A percentile compares a stretch with the other conserved stretches of the same genome.
phyloP scores from a whole-genome alignment of 2,113 vertebrate species.

The Strix uralensis region DNA sequence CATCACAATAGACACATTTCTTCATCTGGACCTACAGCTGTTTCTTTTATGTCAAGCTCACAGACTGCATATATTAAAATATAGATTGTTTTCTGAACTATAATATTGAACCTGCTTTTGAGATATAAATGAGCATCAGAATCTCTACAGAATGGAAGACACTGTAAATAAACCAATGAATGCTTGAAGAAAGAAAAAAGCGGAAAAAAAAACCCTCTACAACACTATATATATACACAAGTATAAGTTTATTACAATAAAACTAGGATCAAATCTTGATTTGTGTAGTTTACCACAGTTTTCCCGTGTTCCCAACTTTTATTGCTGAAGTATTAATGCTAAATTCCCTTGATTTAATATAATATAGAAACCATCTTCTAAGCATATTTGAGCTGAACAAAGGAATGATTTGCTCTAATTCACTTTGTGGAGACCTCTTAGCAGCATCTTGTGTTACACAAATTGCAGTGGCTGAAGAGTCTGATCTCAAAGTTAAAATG shows the following conservation, averaged over 20 bases:
- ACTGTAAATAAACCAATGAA: neutral
- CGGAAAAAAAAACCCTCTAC: neutral
- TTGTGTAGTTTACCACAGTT: neutral
- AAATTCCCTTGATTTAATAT: neutral
- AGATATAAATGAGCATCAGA: neutral
- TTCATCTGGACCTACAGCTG: slow-evolving; percentile 32
- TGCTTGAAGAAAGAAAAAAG: neutral
- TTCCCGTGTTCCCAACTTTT: neutral
- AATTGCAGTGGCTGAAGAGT: neutral
- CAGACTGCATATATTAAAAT: neutral
- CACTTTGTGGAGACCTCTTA: neutral
- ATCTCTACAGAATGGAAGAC: neutral
- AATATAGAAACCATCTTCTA: neutral
- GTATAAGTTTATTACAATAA: neutral
- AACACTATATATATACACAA: neutral
- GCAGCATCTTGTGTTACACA: neutral
- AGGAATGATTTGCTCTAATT: slow-evolving; percentile 28
- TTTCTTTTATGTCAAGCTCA: neutral
- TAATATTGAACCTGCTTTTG: neutral
- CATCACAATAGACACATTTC: neutral
- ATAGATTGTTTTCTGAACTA: neutral
- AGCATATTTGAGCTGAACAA: neutral
- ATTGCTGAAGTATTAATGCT: neutral
- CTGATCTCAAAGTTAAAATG: neutral
- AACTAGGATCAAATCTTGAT: neutral